A percentile compares a stretch with the other conserved stretches of the same genome.
phyloP scores from a whole-genome alignment of 2,888 invertebrate species.

The Galeruca laticollis region DNA sequence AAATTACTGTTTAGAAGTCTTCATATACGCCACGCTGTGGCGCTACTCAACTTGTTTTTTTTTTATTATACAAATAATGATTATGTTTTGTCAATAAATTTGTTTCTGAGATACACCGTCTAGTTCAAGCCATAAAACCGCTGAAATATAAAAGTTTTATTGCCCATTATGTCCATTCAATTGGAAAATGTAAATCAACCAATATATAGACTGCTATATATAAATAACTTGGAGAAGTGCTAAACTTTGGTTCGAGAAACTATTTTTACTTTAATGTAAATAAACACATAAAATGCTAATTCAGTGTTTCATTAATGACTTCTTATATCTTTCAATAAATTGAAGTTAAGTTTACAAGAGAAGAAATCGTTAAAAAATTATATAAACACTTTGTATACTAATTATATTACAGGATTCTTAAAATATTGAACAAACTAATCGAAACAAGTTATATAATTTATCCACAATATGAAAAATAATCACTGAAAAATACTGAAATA shows the following conservation, averaged over 20 bases:
- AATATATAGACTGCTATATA: background rate
- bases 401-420: too few relatives aligned
- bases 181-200: background rate
- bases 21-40: too few relatives aligned
- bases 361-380: too few relatives aligned
- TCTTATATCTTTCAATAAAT: background rate
- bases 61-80: too few relatives aligned
- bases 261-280: background rate
- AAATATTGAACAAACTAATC: background rate
- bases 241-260: background rate
- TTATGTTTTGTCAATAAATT: too few relatives aligned
- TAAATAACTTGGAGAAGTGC: background rate
- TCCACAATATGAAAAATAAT: too few relatives aligned
- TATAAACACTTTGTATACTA: too few relatives aligned
- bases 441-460: background rate
- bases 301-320: background rate
- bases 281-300: background rate
- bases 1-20: too few relatives aligned
- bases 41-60: too few relatives aligned
- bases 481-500: too few relatives aligned
- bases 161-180: slow-evolving; percentile 2
- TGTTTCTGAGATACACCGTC: background rate
- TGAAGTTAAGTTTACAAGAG: background rate
- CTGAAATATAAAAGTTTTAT: slow-evolving; percentile 19
- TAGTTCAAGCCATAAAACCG: background rate